These are phyloP conservation scores for Ictalurus punctatus DNA, from an alignment of 2,113 vertebrate species.

Conservation along the genomic window DNA sequence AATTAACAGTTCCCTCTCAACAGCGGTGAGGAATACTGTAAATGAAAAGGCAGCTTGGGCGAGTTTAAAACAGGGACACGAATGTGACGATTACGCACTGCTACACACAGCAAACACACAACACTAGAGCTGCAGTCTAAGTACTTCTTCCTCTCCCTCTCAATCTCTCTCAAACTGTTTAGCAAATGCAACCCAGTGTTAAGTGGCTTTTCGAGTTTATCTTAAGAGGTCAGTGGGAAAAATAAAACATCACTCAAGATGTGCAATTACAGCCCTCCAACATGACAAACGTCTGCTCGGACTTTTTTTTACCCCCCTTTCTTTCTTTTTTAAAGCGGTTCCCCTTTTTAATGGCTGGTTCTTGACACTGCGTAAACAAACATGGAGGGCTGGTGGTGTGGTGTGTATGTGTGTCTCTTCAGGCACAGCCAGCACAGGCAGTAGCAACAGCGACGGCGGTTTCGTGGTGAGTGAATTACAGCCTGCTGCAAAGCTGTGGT, in stretches of 20 bases:
- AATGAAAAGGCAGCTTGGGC: slow-evolving; percentile 23
- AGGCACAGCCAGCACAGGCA: slow-evolving; percentile 49
- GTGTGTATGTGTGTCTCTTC: slow-evolving; percentile 29
- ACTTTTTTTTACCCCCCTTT: background rate
- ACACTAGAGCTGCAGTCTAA: slow-evolving; percentile 53
- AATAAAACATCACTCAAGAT: slow-evolving; percentile 77
- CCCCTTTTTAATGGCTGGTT: slow-evolving; percentile 69
- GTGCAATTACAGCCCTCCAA: slow-evolving; percentile 77
- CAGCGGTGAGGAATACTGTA: slow-evolving; percentile 3
- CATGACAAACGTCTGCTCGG: slow-evolving; percentile 75
- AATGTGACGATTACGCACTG: slow-evolving; percentile 36
- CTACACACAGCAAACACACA: slow-evolving; percentile 39
- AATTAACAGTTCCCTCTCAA: slow-evolving; percentile 6
- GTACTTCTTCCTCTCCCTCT: slow-evolving; percentile 57
- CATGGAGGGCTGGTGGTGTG: slow-evolving; percentile 67
- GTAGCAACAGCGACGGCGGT: slow-evolving; percentile 70
- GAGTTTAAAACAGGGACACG: slow-evolving; percentile 25
- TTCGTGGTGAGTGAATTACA: slow-evolving; percentile 78
- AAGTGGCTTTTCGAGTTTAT: slow-evolving; percentile 80
- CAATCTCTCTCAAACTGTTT: slow-evolving; percentile 57
- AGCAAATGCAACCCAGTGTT: slow-evolving; percentile 71
- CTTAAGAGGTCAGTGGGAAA: slow-evolving; percentile 78
- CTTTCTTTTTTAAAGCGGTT: slow-evolving; percentile 35
- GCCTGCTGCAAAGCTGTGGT: slow-evolving; percentile 75
- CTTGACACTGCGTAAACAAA: slow-evolving; percentile 77